Base-by-base conservation (phyloP, 2,888 invertebrate genomes). In the Cancer borealis region DNA sequence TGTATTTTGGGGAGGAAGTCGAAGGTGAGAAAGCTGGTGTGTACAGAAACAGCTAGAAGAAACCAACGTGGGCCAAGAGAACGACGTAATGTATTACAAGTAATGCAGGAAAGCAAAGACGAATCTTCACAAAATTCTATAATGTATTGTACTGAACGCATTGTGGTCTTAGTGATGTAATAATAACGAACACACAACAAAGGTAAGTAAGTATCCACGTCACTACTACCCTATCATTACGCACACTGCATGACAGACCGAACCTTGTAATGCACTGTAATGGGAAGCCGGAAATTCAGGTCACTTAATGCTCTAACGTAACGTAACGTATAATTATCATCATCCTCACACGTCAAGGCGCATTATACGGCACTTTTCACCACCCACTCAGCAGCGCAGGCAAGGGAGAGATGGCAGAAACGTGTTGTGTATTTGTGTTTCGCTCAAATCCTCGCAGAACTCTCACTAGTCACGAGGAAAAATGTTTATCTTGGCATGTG, bases 341-440 rank as follows among this genome's bases (percentile, higher is more conserved):
- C 26, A 73, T 73, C 73, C n/a, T 26, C 73, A n/a, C 26, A 73
- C 73, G 73, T 26, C 73, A 26, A 73, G 73, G 73, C 26, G n/a
- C 26, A 73, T 73, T 73, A 73, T 26, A 73, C 26, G 73, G 73
- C 73, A 26, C 26, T 26, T 10, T 73, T 73, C n/a, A 73, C 73
- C 26, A 73, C 26, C 73, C 10, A 6, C 8, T 14, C 73, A 8
- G n/a, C 73, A n/a, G 5, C 26, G 26, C 73, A 73, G 8, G 26
- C 73, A 73, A n/a, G 8, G 73, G 73, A 73, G 73, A 73, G 73
- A 73, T 73, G 73, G 26, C 73, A 73, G 73, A 73, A n/a, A 26
- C 73, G 73, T 73, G 73, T n/a, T 73, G 26, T n/a, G 73, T 26
- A 10, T 73, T 26, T 10, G 8, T 73, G n/a, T 10, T 26, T 26